These are phyloP conservation scores for Sympetrum striolatum DNA, from an alignment of 2,888 invertebrate species.

Conservation along the genomic window DNA sequence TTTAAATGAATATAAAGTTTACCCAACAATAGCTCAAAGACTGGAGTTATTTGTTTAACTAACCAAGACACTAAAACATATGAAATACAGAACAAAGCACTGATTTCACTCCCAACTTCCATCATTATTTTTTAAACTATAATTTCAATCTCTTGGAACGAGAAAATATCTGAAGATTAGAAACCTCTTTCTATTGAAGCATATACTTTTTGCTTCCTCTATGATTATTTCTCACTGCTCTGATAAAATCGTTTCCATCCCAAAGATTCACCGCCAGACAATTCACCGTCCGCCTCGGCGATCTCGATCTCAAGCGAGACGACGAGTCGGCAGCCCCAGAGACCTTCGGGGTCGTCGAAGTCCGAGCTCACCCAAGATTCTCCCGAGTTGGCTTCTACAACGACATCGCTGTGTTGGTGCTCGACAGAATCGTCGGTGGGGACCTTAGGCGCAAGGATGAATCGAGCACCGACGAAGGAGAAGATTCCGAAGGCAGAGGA, in stretches of 20 bases:
- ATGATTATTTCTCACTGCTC: too few species aligned
- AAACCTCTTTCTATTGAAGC: too few species aligned
- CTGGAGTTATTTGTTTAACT: too few species aligned
- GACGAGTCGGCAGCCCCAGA: conserved; percentile 86
- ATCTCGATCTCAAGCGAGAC: conserved; percentile 82
- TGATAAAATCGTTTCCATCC: neutral
- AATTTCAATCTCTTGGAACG: too few species aligned
- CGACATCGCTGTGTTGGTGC: conserved; percentile 85
- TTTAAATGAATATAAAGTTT: too few species aligned
- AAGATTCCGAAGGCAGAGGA: neutral
- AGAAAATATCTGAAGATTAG: too few species aligned
- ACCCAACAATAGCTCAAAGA: too few species aligned
- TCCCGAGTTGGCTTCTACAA: conserved; percentile 92
- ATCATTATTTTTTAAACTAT: too few species aligned
- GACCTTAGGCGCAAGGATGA: neutral
- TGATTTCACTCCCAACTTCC: too few species aligned
- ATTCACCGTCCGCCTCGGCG: conserved; percentile 87
- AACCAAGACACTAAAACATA: too few species aligned
- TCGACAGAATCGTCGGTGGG: conserved; percentile 72
- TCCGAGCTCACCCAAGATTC: conserved; percentile 84
- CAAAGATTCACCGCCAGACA: conserved; percentile 84
- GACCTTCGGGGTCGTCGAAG: conserved; percentile 77
- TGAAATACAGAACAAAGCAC: too few species aligned
- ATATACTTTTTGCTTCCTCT: too few species aligned
- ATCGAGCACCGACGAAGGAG: neutral